Evolutionary conservation across 2,113 vertebrate species (phyloP), one percentile per base, ranked within the genome.

Genomic region (Carlito syrichta): DNA sequence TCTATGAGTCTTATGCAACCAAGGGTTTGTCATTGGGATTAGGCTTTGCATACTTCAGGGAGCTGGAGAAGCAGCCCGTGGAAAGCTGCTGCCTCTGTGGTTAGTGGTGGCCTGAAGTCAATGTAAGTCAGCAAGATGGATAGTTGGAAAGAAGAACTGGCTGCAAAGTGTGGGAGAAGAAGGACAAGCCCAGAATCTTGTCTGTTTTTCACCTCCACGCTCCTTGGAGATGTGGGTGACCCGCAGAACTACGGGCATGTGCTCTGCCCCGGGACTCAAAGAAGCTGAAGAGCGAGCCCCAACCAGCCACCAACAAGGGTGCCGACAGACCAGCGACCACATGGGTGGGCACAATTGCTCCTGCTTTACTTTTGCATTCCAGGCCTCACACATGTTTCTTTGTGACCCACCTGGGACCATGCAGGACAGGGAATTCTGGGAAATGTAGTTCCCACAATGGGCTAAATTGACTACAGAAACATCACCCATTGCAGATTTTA

Each of bases 271-370:
- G 9, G 69, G 52, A 60, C 43, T 86, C n/a, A 66, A 63, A 89
- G 45, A 94, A 92, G 25, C 3, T 30, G 73, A 86, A 66, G 9
- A 54, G 22, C 0, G 5, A 74, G 25, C 63, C 74, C 74, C 25
- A 82, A 7, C 13, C n/a, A 58, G 0, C 8, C 32, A 10, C 25
- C 38, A 63, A 8, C 58, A 48, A 30, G 25, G 19, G 5, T 38
- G 52, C 23, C 8, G 1, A 50, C 2, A 54, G 60, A 77, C 14
- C 38, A n/a, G 76, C 0, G 0, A 17, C 30, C 10, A 9, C 1
- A 1, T 6, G 8, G 9, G 32, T 32, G 2, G 17, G 23, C 25
- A 30, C 48, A 40, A 6, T 1, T 68, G 54, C 8, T 74, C 60
- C 27, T 8, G 23, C 38, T 69, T 84, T 14, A 2, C 73, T 63